phyloP scores from a whole-genome alignment of 2,113 vertebrate species.

The Aphyosemion australe region DNA sequence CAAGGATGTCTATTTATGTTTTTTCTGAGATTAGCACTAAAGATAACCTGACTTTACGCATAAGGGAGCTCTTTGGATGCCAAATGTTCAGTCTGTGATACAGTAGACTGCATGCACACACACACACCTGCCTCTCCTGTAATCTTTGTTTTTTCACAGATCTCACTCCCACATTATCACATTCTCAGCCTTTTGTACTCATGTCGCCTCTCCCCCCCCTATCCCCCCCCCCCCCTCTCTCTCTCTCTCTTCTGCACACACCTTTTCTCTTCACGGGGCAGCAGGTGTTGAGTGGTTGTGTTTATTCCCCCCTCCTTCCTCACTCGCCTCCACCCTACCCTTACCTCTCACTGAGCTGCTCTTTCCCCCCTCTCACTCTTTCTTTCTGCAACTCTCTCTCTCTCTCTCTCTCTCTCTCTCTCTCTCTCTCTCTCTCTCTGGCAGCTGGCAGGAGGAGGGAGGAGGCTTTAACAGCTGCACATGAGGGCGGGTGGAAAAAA shows the following conservation, averaged over 20 bases:
- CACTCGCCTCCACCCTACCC: constrained; percentile 20
- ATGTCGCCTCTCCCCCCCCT: constrained; percentile 54
- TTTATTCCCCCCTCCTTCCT: constrained; percentile 69
- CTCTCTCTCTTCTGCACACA: constrained; percentile 61
- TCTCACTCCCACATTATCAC: constrained; percentile 64
- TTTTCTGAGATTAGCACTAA: constrained; percentile 45
- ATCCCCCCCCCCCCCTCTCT: constrained; percentile 23
- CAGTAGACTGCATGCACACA: constrained; percentile 62
- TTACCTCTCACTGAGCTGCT: constrained; percentile 50
- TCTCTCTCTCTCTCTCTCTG: constrained; percentile 59
- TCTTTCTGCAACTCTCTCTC: constrained; percentile 24
- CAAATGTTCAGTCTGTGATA: constrained; percentile 42
- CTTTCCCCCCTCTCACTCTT: constrained; percentile 50
- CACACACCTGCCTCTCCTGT: constrained; percentile 57
- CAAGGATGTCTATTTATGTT: constrained; percentile 58
- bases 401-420: constrained; percentile 52
- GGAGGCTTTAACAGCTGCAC: constrained; percentile 85
- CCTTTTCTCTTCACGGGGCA: constrained; percentile 81
- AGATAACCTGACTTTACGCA: constrained; percentile 49
- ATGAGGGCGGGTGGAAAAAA: constrained; percentile 71
- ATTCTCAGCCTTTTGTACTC: constrained; percentile 62
- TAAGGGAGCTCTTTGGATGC: constrained; percentile 52
- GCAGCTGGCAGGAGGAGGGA: constrained; percentile 83
- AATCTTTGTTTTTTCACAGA: constrained; percentile 62
- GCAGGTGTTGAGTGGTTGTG: constrained; percentile 81